Conservation (phyloP, 2,888 invertebrate genomes). For the Drosophila monieri region DNA sequence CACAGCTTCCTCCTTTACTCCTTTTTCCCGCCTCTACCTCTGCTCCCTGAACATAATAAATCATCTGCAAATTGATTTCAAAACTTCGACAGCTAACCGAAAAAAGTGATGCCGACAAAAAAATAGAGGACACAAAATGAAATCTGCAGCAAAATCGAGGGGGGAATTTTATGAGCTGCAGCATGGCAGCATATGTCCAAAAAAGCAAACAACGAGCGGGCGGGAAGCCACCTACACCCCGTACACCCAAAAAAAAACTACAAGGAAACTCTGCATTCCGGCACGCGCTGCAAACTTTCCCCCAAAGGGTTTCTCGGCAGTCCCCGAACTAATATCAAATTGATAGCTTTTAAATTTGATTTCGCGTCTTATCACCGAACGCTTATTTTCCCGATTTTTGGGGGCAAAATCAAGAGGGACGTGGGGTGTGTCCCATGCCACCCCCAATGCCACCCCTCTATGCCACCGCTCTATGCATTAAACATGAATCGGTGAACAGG, state of each 20-base stretch:
- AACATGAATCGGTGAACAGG: slow-evolving; percentile 61
- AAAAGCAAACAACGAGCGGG: slow-evolving; percentile 5
- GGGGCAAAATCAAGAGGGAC: slow-evolving; percentile 18
- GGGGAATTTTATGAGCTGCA: slow-evolving; percentile 48
- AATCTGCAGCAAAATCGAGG: slow-evolving; percentile 27
- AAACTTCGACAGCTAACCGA: slow-evolving; percentile 58
- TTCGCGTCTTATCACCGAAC: slow-evolving; percentile 76
- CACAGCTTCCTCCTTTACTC: slow-evolving; percentile 41
- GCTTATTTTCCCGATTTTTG: slow-evolving; percentile 37
- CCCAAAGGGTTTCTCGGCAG: slow-evolving; percentile 42
- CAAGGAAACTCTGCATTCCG: slow-evolving; percentile 42
- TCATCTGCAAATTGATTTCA: slow-evolving; percentile 77
- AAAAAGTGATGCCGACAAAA: slow-evolving; percentile 36
- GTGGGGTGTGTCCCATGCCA: slow-evolving; percentile 34
- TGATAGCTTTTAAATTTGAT: slow-evolving; percentile 83
- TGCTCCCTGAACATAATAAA: slow-evolving; percentile 63
- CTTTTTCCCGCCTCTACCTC: background rate
- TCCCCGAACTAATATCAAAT: slow-evolving; percentile 76
- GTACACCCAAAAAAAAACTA: background rate
- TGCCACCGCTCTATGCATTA: slow-evolving; percentile 62
- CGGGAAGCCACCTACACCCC: slow-evolving; percentile 1
- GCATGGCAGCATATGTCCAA: slow-evolving; percentile 41
- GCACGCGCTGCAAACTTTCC: slow-evolving; percentile 55
- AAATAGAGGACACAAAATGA: slow-evolving; percentile 28
- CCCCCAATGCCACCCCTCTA: too few species aligned